Evolutionary conservation across 2,113 vertebrate genomes (phyloP).

Genomic region (Mustela nigripes): DNA sequence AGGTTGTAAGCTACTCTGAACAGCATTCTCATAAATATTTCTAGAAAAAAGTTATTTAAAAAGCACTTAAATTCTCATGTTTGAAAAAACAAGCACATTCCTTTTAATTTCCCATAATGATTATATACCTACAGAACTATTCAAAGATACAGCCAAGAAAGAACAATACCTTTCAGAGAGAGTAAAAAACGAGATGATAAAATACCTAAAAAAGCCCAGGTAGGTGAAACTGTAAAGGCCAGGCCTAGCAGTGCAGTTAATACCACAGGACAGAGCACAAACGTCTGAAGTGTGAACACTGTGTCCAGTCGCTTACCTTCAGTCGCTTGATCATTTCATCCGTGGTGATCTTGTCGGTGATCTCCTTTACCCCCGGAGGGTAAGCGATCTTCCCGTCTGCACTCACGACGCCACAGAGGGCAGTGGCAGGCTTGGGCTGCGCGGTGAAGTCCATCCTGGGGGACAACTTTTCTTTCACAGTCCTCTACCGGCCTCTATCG

Average conservation of each 20-base stretch:
- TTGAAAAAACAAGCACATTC: background rate
- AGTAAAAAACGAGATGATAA: background rate
- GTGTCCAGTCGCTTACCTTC: conserved; percentile 91
- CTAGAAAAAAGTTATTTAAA: background rate
- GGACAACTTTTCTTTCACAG: conserved; percentile 91
- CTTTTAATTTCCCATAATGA: background rate
- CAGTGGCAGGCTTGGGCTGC: conserved; percentile 92
- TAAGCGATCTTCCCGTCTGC: conserved; percentile 96
- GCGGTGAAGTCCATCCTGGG: conserved; percentile 96
- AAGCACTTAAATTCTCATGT: background rate
- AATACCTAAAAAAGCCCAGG: background rate
- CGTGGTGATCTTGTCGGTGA: conserved; percentile 98
- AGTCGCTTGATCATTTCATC: conserved; percentile 99
- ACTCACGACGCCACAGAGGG: conserved; percentile 80
- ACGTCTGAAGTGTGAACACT: background rate
- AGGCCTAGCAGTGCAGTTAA: background rate
- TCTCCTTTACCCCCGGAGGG: conserved; percentile 98
- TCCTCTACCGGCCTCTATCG: conserved; percentile 99
- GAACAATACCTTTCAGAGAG: background rate
- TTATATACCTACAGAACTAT: background rate
- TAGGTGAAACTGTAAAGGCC: background rate
- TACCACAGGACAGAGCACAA: background rate
- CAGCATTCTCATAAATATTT: background rate
- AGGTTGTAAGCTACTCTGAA: background rate
- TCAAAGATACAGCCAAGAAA: background rate